Evolutionary conservation across 2,888 invertebrate species (phyloP), one percentile per base, ranked within the genome.

Genomic region (Perizoma flavofasciatum): DNA sequence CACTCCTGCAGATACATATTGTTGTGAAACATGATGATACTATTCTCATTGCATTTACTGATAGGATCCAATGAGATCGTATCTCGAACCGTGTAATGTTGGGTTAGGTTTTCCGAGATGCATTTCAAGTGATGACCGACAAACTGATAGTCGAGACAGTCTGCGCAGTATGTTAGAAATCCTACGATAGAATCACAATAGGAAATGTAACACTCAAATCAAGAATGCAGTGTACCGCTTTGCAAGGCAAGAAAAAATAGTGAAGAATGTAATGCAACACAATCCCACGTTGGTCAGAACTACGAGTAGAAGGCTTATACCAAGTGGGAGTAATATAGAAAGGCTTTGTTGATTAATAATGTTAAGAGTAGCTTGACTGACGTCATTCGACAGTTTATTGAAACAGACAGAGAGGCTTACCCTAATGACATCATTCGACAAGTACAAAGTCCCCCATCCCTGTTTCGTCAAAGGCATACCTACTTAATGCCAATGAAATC

Each of bases 1-100:
- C 53, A 47, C 32, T 10, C 34, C 22, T n/a, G 5, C 51, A 55
- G 79, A 78, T 78, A 67, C 39, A 47, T 52, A 77, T 77, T 73
- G 58, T 32, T 68, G 65, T 70, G 72, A 59, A 71, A 65, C 68
- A 70, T 69, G 73, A 78, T 74, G 70, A 71, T 69, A 70, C 59
- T 46, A 73, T 78, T 65, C 73, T 71, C 72, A 73, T 70, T 75
- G 67, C 65, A 64, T 61, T 61, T 67, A 62, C 50, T 50, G 58
- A 62, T 62, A 62, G 55, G 52, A 68, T 69, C 66, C 64, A 62
- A 50, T 60, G 59, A 22, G 66, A 66, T 68, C 5, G 34, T 62
- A 68, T 66, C 65, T 47, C 45, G 34, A 48, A 53, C 49, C 51
- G 51, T 44, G 50, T 59, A 57, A 51, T 54, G 50, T 44, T 46